Evolutionary conservation across 2,888 invertebrate genomes (phyloP).

Genomic region (Clistopyga incitator): DNA sequence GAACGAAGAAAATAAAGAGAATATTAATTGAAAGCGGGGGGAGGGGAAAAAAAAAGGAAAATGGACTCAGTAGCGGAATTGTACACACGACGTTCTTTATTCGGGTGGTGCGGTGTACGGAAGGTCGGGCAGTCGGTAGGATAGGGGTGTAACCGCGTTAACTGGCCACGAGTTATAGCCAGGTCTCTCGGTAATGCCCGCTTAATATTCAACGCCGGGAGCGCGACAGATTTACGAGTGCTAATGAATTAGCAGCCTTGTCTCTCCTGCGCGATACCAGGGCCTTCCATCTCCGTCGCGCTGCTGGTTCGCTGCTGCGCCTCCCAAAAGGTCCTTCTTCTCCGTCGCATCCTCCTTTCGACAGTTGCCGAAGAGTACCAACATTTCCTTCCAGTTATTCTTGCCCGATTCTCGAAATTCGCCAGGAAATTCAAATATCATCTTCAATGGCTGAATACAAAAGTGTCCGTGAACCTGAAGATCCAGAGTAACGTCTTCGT

Average conservation of each 20-base stretch:
- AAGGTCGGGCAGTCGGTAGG: slow-evolving; percentile 64
- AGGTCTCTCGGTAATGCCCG: slow-evolving; percentile 77
- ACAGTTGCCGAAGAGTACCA: slow-evolving; percentile 1
- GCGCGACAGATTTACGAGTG: slow-evolving; percentile 83
- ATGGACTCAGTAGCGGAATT: slow-evolving; percentile 46
- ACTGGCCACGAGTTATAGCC: slow-evolving; percentile 82
- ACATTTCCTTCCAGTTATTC: slow-evolving; percentile 4
- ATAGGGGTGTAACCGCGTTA: slow-evolving; percentile 74
- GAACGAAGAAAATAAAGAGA: slow-evolving; percentile 1
- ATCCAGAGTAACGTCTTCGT: neutral
- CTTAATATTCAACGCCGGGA: slow-evolving; percentile 83
- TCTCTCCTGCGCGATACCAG: slow-evolving; percentile 66
- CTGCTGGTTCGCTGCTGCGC: slow-evolving; percentile 25
- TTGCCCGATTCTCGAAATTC: neutral
- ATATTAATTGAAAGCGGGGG: slow-evolving; percentile 20
- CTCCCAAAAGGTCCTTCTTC: slow-evolving; percentile 22
- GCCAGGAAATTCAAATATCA: neutral
- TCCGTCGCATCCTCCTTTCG: slow-evolving; percentile 41
- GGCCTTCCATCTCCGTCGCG: slow-evolving; percentile 42
- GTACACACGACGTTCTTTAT: slow-evolving; percentile 48
- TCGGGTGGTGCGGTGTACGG: slow-evolving; percentile 33
- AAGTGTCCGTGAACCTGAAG: neutral
- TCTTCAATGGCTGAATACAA: too few species aligned
- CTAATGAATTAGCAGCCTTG: slow-evolving; percentile 82
- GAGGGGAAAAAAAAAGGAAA: slow-evolving; percentile 33